Evolutionary conservation across 2,113 vertebrate genomes (phyloP).

Genomic region (Aegotheles bennettii): DNA sequence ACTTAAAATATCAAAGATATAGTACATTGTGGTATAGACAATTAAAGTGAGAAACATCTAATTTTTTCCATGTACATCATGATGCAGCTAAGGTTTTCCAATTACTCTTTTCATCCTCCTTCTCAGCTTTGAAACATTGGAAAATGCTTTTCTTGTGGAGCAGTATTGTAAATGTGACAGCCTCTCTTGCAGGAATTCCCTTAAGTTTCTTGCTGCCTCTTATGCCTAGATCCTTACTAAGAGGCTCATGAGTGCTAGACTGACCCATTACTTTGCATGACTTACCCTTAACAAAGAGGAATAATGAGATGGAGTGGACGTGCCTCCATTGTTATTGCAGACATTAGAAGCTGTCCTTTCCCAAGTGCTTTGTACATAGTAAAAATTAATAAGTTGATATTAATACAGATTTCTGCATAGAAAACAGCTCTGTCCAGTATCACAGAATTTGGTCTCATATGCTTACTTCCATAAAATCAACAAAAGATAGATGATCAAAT

Average conservation of each 20-base stretch:
- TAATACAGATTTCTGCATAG: not conserved
- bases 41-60: not conserved
- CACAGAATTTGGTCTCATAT: not conserved
- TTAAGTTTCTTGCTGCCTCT: not conserved
- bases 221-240: not conserved
- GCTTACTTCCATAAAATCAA: not conserved
- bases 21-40: not conserved
- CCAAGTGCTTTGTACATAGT: not conserved
- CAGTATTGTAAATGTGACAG: not conserved
- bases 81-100: not conserved
- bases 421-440: not conserved
- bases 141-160: not conserved
- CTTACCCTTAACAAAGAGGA: not conserved
- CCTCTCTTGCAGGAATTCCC: not conserved
- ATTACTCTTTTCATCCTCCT: not conserved
- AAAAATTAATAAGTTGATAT: slow-evolving; percentile 3
- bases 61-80: not conserved
- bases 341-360: not conserved
- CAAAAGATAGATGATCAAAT: not conserved
- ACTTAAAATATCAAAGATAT: not conserved
- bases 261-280: not conserved
- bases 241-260: fast-evolving
- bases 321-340: not conserved
- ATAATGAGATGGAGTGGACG: not conserved
- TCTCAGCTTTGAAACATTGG: not conserved